These are phyloP conservation scores for Acronicta psi DNA, from an alignment of 2,888 invertebrate species.

Conservation along the genomic window DNA sequence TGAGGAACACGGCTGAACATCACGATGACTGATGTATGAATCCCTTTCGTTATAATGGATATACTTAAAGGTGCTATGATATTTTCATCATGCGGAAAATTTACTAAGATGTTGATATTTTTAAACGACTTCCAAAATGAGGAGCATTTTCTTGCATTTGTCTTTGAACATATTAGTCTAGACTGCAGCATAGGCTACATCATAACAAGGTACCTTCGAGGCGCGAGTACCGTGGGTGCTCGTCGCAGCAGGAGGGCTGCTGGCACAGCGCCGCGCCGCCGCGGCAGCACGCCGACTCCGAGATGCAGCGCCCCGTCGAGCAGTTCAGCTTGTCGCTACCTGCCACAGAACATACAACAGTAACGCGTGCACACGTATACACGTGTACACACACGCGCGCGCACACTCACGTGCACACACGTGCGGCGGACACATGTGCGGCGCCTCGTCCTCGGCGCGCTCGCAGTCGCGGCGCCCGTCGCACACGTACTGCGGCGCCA, in stretches of 20 bases:
- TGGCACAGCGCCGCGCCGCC: slow-evolving; percentile 68
- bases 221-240: slow-evolving; percentile 64
- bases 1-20: neutral
- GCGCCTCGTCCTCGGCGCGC: slow-evolving; percentile 75
- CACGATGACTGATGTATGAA: no score
- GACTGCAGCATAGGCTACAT: no score
- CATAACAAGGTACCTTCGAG: slow-evolving; percentile 54
- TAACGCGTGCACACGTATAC: neutral
- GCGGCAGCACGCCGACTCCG: slow-evolving; percentile 86
- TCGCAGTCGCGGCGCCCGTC: slow-evolving; percentile 80
- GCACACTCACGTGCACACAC: slow-evolving; percentile 73
- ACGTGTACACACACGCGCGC: neutral
- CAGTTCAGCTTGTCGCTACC: slow-evolving; percentile 85
- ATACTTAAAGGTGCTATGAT: no score
- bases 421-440: slow-evolving; percentile 64
- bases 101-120: no score
- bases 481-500: slow-evolving; percentile 80
- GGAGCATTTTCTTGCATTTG: no score
- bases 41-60: no score
- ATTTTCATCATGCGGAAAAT: no score
- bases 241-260: slow-evolving; percentile 81
- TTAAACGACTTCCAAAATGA: no score
- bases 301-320: slow-evolving; percentile 87
- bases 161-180: no score
- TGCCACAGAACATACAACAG: slow-evolving; percentile 33